These are phyloP conservation scores for Pachyramphus minor DNA, from an alignment of 2,113 vertebrate genomes.

Conservation along the genomic window DNA sequence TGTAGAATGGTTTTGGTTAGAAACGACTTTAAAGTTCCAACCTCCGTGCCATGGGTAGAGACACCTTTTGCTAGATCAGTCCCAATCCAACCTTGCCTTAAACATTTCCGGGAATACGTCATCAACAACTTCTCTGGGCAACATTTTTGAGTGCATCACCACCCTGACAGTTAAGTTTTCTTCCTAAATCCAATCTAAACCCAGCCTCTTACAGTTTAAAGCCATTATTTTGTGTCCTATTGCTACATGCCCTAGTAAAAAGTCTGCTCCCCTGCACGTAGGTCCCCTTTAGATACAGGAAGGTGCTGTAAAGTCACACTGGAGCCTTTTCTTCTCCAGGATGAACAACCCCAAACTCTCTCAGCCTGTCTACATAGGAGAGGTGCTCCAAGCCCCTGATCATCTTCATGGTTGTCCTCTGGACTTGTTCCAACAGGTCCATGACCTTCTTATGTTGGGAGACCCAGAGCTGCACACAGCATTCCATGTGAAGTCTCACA, in stretches of 20 bases:
- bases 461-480: not conserved
- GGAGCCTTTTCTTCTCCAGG: not conserved
- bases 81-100: not conserved
- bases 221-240: not conserved
- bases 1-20: not conserved
- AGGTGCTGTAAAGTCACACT: not conserved
- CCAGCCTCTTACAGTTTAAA: not conserved
- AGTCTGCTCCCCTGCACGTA: not conserved
- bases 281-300: not conserved
- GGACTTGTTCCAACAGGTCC: accelerated
- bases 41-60: not conserved
- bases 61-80: not conserved
- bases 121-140: not conserved
- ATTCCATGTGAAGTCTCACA: not conserved
- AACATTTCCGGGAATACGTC: not conserved
- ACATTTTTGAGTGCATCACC: not conserved
- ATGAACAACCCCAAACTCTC: not conserved
- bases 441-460: too few species aligned
- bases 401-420: not conserved
- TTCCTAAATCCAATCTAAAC: not conserved
- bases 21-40: not conserved
- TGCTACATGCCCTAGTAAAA: not conserved
- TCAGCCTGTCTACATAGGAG: not conserved
- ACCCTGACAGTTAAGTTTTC: not conserved
- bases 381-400: not conserved